Percentiles rank a stretch among this genome's conserved stretches.
Evolutionary conservation across 2,797 vertebrate genomes (phyloP).

Genomic region (Delichon dasypus): DNA sequence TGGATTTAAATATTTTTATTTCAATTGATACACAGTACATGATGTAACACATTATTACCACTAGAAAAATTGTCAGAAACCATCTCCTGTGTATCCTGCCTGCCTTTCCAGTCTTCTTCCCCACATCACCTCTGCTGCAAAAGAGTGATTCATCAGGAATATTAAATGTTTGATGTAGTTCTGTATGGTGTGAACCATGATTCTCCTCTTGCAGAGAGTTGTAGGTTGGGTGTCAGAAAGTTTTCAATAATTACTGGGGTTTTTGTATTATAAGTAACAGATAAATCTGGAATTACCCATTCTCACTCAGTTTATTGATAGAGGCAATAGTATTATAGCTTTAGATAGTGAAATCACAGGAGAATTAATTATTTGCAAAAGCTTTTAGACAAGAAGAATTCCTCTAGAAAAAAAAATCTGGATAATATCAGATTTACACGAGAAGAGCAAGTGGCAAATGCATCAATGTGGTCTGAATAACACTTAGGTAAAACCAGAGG

Average conservation of each 20-base stretch:
- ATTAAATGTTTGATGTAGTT: not conserved
- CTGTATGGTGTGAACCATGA: rapidly evolving
- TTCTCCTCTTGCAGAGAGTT: not conserved
- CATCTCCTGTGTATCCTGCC: not conserved
- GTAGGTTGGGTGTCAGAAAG: not conserved
- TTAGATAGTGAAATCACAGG: not conserved
- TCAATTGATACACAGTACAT: not conserved
- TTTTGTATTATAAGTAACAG: not conserved
- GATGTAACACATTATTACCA: not conserved
- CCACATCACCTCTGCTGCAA: not conserved
- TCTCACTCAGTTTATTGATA: not conserved
- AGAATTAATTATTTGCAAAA: not conserved
- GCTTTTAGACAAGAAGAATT: not conserved
- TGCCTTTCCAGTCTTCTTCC: not conserved
- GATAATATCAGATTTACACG: not conserved
- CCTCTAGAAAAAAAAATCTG: not conserved
- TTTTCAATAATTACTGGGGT: not conserved
- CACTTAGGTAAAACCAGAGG: not conserved
- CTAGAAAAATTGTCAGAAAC: not conserved
- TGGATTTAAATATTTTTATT: not conserved
- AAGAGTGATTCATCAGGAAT: not conserved
- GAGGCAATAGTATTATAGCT: rapidly evolving
- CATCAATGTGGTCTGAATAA: not conserved
- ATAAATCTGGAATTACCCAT: not conserved
- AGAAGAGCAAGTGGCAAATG: not conserved